A percentile compares a stretch with the other conserved stretches of the same genome.
Conservation (phyloP, 2,797 vertebrate genomes). For the Phalloptychus januarius region DNA sequence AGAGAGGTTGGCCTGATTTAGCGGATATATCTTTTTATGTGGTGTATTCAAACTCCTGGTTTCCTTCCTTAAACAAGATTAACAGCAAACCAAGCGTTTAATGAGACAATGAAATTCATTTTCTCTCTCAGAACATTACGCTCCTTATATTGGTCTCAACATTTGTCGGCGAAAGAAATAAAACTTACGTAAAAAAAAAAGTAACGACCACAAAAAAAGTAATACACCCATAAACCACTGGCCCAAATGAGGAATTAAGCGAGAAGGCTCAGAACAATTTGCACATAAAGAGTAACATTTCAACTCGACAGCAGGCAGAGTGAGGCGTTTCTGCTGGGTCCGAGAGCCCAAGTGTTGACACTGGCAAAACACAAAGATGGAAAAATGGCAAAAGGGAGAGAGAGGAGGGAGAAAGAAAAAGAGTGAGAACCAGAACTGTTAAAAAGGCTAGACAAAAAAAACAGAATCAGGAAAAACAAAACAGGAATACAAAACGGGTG, state of each 20-base stretch:
- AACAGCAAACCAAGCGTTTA: neutral
- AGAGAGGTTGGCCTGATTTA: neutral
- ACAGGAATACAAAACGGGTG: slow-evolving; percentile 13
- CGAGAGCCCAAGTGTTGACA: slow-evolving; percentile 25
- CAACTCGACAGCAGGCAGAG: slow-evolving; percentile 12
- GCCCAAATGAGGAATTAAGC: neutral
- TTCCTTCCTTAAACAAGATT: slow-evolving; percentile 5
- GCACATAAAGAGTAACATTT: slow-evolving; percentile 4
- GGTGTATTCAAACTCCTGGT: neutral
- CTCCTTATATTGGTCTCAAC: neutral
- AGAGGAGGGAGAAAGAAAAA: neutral
- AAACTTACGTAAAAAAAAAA: neutral
- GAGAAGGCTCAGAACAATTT: slow-evolving; percentile 3
- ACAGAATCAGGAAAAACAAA: slow-evolving; percentile 4
- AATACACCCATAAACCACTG: neutral
- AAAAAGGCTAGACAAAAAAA: neutral
- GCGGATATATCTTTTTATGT: neutral
- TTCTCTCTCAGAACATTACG: neutral
- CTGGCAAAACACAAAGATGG: slow-evolving; percentile 18
- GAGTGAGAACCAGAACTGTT: slow-evolving; percentile 1
- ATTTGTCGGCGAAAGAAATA: neutral
- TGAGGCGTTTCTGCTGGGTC: slow-evolving; percentile 18
- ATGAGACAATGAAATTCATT: slow-evolving; percentile 4
- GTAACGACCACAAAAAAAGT: neutral
- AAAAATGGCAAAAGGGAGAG: slow-evolving; percentile 2